Percentiles rank a stretch among this genome's conserved stretches.
These are phyloP conservation scores for Prietella phreatophila DNA, from an alignment of 2,113 vertebrate species.

Conservation along the genomic window DNA sequence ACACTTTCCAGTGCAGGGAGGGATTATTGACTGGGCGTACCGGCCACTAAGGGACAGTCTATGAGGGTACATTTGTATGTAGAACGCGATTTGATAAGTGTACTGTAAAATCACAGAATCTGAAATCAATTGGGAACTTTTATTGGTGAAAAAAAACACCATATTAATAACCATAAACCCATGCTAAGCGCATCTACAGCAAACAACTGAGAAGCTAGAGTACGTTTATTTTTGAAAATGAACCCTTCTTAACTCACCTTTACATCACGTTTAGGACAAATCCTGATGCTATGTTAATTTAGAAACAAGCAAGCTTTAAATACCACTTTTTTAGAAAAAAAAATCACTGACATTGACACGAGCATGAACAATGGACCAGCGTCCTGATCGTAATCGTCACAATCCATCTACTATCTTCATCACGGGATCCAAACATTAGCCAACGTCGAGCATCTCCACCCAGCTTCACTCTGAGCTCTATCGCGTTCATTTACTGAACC, in stretches of 20 bases:
- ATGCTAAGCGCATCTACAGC: background rate
- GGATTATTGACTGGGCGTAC: background rate
- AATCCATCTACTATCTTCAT: background rate
- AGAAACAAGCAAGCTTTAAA: background rate
- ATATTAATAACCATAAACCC: background rate
- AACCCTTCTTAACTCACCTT: background rate
- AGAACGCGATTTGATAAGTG: background rate
- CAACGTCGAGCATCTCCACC: background rate
- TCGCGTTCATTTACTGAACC: background rate
- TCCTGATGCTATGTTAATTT: background rate
- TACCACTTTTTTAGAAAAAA: background rate
- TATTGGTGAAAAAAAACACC: background rate
- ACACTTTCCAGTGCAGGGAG: background rate
- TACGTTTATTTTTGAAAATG: background rate
- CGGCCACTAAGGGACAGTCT: background rate
- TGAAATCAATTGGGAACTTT: background rate
- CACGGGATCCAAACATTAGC: background rate
- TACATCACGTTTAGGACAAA: background rate
- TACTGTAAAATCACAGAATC: background rate
- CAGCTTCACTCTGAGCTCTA: background rate
- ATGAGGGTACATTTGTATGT: background rate
- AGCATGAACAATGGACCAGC: background rate
- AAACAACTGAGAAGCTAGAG: background rate
- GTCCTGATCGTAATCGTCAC: background rate
- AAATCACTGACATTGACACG: background rate